Conservation (phyloP, 2,797 vertebrate species). For the Silurus lanzhouensis region DNA sequence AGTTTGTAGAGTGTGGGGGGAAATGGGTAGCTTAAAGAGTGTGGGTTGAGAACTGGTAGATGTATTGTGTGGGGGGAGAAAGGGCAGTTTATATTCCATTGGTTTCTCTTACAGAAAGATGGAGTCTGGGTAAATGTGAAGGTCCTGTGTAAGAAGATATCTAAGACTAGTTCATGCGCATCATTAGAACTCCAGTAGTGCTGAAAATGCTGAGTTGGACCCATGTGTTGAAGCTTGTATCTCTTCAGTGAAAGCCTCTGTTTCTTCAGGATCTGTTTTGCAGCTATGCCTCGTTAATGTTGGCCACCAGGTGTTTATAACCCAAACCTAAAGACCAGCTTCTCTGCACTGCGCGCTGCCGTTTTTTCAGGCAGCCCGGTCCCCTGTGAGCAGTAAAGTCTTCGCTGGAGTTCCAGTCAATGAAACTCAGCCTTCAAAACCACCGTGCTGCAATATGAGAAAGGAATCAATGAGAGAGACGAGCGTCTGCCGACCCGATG, state of each 20-base stretch:
- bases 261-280: slow-evolving; percentile 45
- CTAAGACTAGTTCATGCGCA: not conserved
- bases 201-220: too few relatives aligned
- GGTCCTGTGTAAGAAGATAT: not conserved
- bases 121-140: not conserved
- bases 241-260: not conserved
- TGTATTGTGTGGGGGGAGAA: not conserved
- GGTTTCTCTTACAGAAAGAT: not conserved
- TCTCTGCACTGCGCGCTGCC: slow-evolving; percentile 15
- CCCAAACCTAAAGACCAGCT: slow-evolving; percentile 21
- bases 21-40: too few relatives aligned
- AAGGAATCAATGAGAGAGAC: slow-evolving; percentile 53
- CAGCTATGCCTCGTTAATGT: slow-evolving; percentile 45
- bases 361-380: slow-evolving; percentile 1
- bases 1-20: too few relatives aligned
- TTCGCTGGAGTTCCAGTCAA: slow-evolving; percentile 18
- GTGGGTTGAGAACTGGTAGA: not conserved
- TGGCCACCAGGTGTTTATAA: slow-evolving; percentile 56
- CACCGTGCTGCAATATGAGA: slow-evolving; percentile 52
- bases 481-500: slow-evolving; percentile 49
- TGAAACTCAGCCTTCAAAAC: slow-evolving; percentile 40
- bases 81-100: too few relatives aligned
- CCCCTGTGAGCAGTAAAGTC: slow-evolving; percentile 12
- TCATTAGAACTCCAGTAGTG: not conserved
- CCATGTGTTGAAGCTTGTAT: not conserved